These are phyloP conservation scores for Acleris laterana DNA, from an alignment of 2,888 invertebrate genomes.

Conservation along the genomic window DNA sequence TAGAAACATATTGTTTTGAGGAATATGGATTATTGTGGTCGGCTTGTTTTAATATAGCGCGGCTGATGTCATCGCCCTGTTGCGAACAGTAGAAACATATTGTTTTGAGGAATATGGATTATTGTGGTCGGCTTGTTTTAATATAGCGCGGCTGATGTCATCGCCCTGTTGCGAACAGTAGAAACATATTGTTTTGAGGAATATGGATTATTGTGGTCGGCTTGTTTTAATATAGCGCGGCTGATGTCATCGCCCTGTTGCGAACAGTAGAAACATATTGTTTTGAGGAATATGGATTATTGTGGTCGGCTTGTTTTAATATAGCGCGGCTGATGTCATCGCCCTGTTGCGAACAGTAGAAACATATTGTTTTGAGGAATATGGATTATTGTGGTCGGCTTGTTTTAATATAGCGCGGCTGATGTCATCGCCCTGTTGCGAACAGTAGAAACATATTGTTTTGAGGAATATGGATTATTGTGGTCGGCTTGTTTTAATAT, in stretches of 20 bases:
- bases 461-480: slow-evolving; percentile 30
- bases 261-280: slow-evolving; percentile 53
- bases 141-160: slow-evolving; percentile 75
- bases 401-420: slow-evolving; percentile 55
- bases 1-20: slow-evolving; percentile 50
- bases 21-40: slow-evolving; percentile 18
- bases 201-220: slow-evolving; percentile 13
- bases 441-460: slow-evolving; percentile 50
- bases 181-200: slow-evolving; percentile 50
- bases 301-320: background rate
- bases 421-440: slow-evolving; percentile 78
- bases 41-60: slow-evolving; percentile 49
- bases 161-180: slow-evolving; percentile 65
- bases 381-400: slow-evolving; percentile 6
- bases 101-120: slow-evolving; percentile 44
- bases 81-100: slow-evolving; percentile 56
- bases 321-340: slow-evolving; percentile 77
- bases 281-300: slow-evolving; percentile 40
- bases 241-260: slow-evolving; percentile 77
- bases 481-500: background rate
- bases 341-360: slow-evolving; percentile 62
- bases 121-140: background rate
- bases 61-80: slow-evolving; percentile 75
- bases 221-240: slow-evolving; percentile 50
- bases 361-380: slow-evolving; percentile 49